Conservation (phyloP, 2,888 invertebrate genomes). For the Erebia palarica region DNA sequence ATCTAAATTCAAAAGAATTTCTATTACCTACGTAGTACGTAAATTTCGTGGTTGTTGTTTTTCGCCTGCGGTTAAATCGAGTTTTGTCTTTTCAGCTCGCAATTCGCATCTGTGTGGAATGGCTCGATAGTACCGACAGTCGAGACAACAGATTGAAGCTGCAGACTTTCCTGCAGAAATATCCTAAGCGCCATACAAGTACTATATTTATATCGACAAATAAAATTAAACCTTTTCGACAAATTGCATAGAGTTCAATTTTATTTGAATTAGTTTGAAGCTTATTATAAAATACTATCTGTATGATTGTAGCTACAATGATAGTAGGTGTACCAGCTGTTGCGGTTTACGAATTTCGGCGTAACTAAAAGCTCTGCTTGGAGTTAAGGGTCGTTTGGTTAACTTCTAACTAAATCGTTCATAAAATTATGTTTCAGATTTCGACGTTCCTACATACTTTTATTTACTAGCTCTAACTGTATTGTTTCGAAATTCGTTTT, state of each 20-base stretch:
- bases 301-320: constrained; percentile 56
- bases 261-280: constrained; percentile 41
- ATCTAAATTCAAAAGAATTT: constrained; percentile 35
- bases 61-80: constrained; percentile 63
- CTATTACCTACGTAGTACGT: constrained; percentile 34
- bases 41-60: constrained; percentile 62
- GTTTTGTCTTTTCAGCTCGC: constrained; percentile 64
- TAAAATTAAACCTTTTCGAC: constrained; percentile 46
- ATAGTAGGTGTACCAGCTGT: constrained; percentile 70
- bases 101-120: constrained; percentile 73
- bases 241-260: constrained; percentile 42
- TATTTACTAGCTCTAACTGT: background rate
- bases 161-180: constrained; percentile 50
- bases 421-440: constrained; percentile 7
- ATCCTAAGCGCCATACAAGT: constrained; percentile 55
- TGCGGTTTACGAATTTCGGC: constrained; percentile 75
- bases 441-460: background rate
- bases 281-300: constrained; percentile 72
- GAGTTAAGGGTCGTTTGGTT: constrained; percentile 57
- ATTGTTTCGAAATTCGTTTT: background rate
- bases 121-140: constrained; percentile 64
- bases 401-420: constrained; percentile 27
- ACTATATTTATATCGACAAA: constrained; percentile 32
- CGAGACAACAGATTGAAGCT: constrained; percentile 77
- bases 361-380: constrained; percentile 71